Conservation (phyloP, 2,113 vertebrate species). For the Saguinus midas region DNA sequence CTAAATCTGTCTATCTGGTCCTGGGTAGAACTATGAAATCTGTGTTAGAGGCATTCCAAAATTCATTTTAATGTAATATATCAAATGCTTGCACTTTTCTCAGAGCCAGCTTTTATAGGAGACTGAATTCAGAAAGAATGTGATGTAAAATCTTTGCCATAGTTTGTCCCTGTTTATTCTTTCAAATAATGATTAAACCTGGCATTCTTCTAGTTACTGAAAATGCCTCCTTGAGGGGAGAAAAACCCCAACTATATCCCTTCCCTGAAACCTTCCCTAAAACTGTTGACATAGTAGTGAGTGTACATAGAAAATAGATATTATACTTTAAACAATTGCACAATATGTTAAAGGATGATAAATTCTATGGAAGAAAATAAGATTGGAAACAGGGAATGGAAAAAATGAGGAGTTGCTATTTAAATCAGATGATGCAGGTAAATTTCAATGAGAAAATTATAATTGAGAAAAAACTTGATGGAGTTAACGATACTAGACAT, state of each 20-base stretch:
- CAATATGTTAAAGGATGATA: neutral
- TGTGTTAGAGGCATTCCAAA: neutral
- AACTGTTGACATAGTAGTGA: neutral
- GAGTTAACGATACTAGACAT: neutral
- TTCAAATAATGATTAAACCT: neutral
- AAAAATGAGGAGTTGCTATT: neutral
- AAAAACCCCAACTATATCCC: neutral
- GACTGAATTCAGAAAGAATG: neutral
- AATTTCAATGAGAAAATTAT: neutral
- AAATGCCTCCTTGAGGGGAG: neutral
- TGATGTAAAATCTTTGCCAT: neutral
- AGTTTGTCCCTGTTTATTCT: neutral
- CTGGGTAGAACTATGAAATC: neutral
- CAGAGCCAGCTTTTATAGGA: neutral
- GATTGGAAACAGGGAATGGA: neutral
- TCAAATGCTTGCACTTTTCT: neutral
- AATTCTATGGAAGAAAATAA: neutral
- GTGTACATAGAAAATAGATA: neutral
- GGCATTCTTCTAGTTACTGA: neutral
- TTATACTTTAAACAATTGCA: neutral
- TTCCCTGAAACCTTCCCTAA: neutral
- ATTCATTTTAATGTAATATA: neutral
- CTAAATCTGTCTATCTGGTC: neutral
- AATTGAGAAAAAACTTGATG: neutral
- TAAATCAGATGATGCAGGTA: neutral